Percentiles rank a stretch among this genome's conserved stretches.
Conservation (phyloP, 2,888 invertebrate species). For the Apamea sordens region DNA sequence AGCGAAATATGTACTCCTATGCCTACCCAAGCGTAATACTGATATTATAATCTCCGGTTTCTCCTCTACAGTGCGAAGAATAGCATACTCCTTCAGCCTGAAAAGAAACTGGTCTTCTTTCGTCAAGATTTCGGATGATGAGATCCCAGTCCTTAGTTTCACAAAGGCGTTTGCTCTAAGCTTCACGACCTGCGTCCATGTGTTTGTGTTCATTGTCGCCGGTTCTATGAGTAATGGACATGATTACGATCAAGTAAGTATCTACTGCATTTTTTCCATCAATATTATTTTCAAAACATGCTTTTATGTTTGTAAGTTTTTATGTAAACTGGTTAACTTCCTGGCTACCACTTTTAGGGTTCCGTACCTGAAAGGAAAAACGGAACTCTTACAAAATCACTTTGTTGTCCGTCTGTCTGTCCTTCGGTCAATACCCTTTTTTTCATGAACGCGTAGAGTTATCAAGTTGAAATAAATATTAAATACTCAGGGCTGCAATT, state of each 20-base stretch:
- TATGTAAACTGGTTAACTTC: too few species aligned
- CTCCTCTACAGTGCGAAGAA: slow-evolving; percentile 48
- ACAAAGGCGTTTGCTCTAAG: slow-evolving; percentile 56
- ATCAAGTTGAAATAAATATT: too few species aligned
- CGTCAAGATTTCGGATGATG: slow-evolving; percentile 60
- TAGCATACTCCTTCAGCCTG: slow-evolving; percentile 68
- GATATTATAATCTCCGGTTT: neutral
- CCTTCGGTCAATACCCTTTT: too few species aligned
- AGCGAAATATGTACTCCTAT: too few species aligned
- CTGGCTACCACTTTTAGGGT: too few species aligned
- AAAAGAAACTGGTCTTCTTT: slow-evolving; percentile 66
- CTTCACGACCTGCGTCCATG: slow-evolving; percentile 60
- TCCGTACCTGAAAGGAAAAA: too few species aligned
- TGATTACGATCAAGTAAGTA: slow-evolving; percentile 67
- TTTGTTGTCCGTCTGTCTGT: too few species aligned
- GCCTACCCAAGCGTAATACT: too few species aligned
- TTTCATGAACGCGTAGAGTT: too few species aligned
- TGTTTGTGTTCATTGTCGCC: slow-evolving; percentile 45
- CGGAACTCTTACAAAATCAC: too few species aligned
- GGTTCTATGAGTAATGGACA: slow-evolving; percentile 61
- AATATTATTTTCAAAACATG: neutral
- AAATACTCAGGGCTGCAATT: too few species aligned
- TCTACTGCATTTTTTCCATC: neutral
- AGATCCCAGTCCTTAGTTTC: slow-evolving; percentile 68
- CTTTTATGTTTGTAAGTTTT: neutral